Percentiles rank a stretch among this genome's conserved stretches.
These are phyloP conservation scores for Aselliscus stoliczkanus DNA, from an alignment of 2,797 vertebrate genomes.

Conservation along the genomic window DNA sequence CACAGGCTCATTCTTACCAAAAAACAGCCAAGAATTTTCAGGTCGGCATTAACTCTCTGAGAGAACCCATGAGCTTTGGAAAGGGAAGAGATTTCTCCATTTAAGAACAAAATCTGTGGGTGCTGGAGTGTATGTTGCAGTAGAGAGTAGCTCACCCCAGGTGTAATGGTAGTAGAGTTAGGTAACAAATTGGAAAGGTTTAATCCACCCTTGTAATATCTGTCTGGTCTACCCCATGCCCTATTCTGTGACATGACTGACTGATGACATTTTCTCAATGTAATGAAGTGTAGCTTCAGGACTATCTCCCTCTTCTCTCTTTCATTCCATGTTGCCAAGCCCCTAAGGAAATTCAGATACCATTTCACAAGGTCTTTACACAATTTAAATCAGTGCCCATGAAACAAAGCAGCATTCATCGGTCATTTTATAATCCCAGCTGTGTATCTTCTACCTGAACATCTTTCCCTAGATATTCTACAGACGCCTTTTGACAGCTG, in stretches of 20 bases:
- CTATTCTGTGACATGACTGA: background rate
- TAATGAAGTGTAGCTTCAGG: background rate
- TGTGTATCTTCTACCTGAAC: background rate
- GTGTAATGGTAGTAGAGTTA: background rate
- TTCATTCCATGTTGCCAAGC: background rate
- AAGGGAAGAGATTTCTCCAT: background rate
- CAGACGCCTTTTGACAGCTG: background rate
- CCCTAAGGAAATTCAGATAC: background rate
- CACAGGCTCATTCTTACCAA: background rate
- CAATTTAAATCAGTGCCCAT: background rate
- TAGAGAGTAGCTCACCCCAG: background rate
- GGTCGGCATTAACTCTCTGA: background rate
- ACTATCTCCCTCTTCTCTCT: fast-evolving
- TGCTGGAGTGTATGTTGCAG: background rate
- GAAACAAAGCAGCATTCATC: background rate
- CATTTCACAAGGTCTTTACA: background rate
- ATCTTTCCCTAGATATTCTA: background rate
- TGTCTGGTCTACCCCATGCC: fast-evolving
- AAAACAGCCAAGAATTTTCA: background rate
- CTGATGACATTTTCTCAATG: background rate
- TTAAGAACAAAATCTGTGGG: background rate
- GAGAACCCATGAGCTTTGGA: background rate
- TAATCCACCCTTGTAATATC: background rate
- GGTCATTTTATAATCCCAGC: background rate
- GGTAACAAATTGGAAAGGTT: background rate